Evolutionary conservation across 2,888 invertebrate genomes (phyloP), one percentile per base, ranked within the genome.

Genomic region (Lasioglossum figueresi): DNA sequence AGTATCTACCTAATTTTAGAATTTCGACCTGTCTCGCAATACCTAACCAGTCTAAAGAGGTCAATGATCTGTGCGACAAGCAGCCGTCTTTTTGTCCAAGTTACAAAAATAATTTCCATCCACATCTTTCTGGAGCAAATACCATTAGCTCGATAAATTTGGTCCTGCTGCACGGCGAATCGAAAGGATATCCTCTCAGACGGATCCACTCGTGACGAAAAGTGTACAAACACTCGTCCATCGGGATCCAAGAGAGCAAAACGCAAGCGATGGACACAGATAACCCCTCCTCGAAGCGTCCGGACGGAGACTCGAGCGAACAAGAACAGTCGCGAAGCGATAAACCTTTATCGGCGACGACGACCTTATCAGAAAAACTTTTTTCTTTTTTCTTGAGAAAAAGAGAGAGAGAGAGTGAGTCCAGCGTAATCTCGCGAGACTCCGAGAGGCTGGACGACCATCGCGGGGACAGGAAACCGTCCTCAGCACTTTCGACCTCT

Each of bases 401-500:
- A 8, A 66, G 31, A 2, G 23, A 10, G 31, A 43, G 0, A 19
- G 19, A 27, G 14, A 4, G 59, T 1, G 14, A 16, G 34, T 34
- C 43, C 40, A 12, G 52, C 52, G 76, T 23, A 70, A 75, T 31
- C 74, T 59, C 66, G 70, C 34, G 43, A 75, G 43, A 66, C 77
- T 52, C 23, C 34, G 31, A 19, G 19, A 34, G n/a, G 23, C 5
- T 16, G 16, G 12, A 23, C 52, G 23, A 16, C 4, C 5, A 2
- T 6, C n/a, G 34, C 34, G 43, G 37, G 48, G 27, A 40, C n/a
- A 45, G 66, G 34, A 31, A n/a, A 75, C 27, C 37, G 16, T 43
- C n/a, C 43, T 73, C 71, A 76, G 81, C 83, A 73, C 75, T 87
- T 87, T 84, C 79, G 27, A 82, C 73, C 83, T 81, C 77, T 80